Base-by-base conservation (phyloP, 1,140 invertebrate species). In the Drosophila sechellia region DNA sequence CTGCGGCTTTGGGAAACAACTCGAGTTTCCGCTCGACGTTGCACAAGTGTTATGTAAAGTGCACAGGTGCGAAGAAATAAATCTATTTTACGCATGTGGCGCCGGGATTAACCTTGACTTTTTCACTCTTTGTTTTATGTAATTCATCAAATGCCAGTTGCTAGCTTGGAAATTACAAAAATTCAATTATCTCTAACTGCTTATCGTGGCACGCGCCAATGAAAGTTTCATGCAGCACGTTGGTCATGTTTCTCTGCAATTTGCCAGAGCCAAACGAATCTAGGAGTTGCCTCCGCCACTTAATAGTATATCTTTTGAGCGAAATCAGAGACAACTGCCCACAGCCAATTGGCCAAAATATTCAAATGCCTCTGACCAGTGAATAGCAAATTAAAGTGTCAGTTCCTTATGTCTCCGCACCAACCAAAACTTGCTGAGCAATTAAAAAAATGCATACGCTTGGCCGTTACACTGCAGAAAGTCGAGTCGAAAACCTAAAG, bases 31-130 rank as follows among this genome's bases (percentile, higher is more conserved):
- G 79, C 65, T 72, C 60, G 22, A 50, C 27, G 56, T 77, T 80
- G 68, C 72, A 69, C 58, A 74, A 59, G 46, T 71, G 59, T 85
- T 87, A 79, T 66, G 63, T 81, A 81, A 85, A 74, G 46, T 63
- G 49, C 60, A 42, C 48, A 46, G 40, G 49, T 40, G 35, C 35
- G 37, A 27, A 40, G 58, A 56, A 69, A 68, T 59, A 74, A 52
- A 58, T 53, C 55, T 46, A 13, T 61, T 13, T 59, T 25, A 61
- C 48, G 59, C 71, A 72, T 75, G 46, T 42, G 40, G 40, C 39
- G 27, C 48, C 72, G 53, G 37, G 5, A 46, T 76, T 53, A 64
- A 73, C 68, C 78, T 86, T 86, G 81, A 77, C 74, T 81, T 59
- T 59, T 86, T 49, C 20, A 35, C 42, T 58, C 42, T 53, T 15